Evolutionary conservation across 2,797 vertebrate genomes (phyloP), one percentile per base, ranked within the genome.

Genomic region (Tympanoctomys barrerae): DNA sequence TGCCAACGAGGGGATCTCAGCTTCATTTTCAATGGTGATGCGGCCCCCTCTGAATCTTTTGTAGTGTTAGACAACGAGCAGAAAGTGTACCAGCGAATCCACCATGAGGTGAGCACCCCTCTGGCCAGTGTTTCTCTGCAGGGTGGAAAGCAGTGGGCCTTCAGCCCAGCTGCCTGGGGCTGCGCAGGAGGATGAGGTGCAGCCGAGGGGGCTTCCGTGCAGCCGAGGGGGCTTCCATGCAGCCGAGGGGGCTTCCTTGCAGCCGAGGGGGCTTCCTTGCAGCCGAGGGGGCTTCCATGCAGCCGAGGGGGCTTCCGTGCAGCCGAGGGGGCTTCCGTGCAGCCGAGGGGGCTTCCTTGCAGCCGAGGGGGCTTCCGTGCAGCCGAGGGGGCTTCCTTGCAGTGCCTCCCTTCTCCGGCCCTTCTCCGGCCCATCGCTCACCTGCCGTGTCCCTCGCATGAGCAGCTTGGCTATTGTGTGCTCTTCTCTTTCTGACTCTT

Each of bases 61-160:
- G 99, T 99, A 97, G 99, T 99, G 96, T 99, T 99, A 98, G 99
- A 99, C 99, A 99, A 99, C 0, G 99, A 99, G 95, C 99, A 99
- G 98, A 99, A 99, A 97, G 99, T 99, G 97, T 99, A 99, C 98
- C 99, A 99, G 98, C 98, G 99, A 98, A 99, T 99, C 98, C 99
- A 99, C 94, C 99, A 99, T 0, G 99, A 99, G 99, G 99, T 99
- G 96, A 98, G 97, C 83, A 33, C 80, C 49, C 36, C 1, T 84
- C 39, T 84, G 94, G 39, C 13, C n/a, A 87, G 19, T 87, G 42
- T 94, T 94, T 64, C 59, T 92, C 59, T 94, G 68, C 93, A 6
- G 81, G 24, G 16, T 81, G 95, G 49, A 61, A 36, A 10, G 39
- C n/a, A 13, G 8, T 75, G 19, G 81, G 33, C 87, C 59, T 90